phyloP scores from a whole-genome alignment of 2,797 vertebrate genomes.

The Clarias fuscus region DNA sequence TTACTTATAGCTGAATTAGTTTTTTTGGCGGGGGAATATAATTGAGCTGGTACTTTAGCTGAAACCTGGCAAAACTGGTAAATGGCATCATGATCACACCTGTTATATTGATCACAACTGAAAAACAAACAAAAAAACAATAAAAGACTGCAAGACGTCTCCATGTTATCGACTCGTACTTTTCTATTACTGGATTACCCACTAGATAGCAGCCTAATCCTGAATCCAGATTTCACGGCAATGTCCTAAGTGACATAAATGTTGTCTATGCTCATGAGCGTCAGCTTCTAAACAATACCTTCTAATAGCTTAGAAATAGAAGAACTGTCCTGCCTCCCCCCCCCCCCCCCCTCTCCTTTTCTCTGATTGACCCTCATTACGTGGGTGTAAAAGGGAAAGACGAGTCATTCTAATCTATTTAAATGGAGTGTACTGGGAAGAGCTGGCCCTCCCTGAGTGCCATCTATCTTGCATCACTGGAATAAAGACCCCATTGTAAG shows the following conservation, averaged over 20 bases:
- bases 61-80: neutral
- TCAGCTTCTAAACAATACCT: neutral
- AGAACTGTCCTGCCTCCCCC: slow-evolving; percentile 29
- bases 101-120: neutral
- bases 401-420: slow-evolving; percentile 67
- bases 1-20: neutral
- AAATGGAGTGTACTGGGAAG: slow-evolving; percentile 66
- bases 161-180: neutral
- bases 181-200: neutral
- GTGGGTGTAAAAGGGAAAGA: slow-evolving; percentile 60
- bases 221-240: neutral
- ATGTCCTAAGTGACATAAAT: neutral
- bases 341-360: slow-evolving; percentile 42
- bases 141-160: neutral
- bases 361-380: slow-evolving; percentile 59
- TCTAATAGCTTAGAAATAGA: neutral
- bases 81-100: neutral
- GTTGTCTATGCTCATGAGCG: neutral
- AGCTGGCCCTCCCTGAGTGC: slow-evolving; percentile 65
- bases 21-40: neutral
- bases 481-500: slow-evolving; percentile 70
- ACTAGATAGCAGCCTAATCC: neutral
- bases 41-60: neutral
- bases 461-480: slow-evolving; percentile 63
- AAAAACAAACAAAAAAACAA: neutral